A percentile compares a stretch with the other conserved stretches of the same genome.
Evolutionary conservation across 2,888 invertebrate genomes (phyloP).

Genomic region (Yponomeuta sedellus): DNA sequence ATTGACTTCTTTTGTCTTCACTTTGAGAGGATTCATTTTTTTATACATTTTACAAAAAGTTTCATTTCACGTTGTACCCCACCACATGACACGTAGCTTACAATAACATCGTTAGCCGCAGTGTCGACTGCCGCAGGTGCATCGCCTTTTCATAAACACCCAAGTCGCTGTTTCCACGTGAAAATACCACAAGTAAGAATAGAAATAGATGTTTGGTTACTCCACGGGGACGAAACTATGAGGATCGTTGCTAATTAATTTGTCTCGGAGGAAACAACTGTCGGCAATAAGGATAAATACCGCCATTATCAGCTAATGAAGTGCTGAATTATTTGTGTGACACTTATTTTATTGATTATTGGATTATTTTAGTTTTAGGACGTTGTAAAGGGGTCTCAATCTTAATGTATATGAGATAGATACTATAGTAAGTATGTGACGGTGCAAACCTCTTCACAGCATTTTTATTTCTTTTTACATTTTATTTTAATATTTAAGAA

Average conservation of each 20-base stretch:
- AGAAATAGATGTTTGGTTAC: background rate
- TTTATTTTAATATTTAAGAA: too few relatives aligned
- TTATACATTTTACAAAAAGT: too few relatives aligned
- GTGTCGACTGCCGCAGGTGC: slow-evolving; percentile 4
- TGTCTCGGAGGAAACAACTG: background rate
- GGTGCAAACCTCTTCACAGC: too few relatives aligned
- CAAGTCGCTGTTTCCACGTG: background rate
- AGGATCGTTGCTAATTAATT: background rate
- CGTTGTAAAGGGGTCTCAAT: background rate
- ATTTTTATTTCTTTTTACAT: too few relatives aligned
- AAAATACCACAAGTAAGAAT: background rate
- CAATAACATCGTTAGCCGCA: slow-evolving; percentile 28
- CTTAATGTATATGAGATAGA: background rate
- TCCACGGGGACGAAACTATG: background rate
- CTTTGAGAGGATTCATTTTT: too few relatives aligned
- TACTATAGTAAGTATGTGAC: too few relatives aligned
- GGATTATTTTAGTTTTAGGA: too few relatives aligned
- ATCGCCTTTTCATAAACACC: background rate
- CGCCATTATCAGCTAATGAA: background rate
- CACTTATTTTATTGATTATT: too few relatives aligned
- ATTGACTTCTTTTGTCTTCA: too few relatives aligned
- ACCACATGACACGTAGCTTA: slow-evolving; percentile 20
- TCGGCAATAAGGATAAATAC: background rate
- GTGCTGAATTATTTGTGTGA: background rate
- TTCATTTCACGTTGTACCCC: too few relatives aligned